phyloP scores from a whole-genome alignment of 2,888 invertebrate genomes.

The Eupithecia vulgata region DNA sequence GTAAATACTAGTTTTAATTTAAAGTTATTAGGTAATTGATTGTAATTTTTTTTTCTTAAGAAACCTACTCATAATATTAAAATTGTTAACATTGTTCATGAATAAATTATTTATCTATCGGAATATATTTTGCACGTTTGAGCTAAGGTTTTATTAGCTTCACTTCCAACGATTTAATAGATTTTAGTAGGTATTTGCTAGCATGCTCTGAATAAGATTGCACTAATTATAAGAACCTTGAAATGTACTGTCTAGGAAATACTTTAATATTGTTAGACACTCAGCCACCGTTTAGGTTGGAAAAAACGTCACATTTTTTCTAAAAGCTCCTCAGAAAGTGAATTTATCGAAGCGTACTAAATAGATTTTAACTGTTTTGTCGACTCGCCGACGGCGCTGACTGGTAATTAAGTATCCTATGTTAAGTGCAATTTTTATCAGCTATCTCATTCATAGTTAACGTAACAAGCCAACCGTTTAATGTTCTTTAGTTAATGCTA shows the following conservation, averaged over 20 bases:
- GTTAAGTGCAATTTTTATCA: neutral
- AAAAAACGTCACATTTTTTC: too few relatives aligned
- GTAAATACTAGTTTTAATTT: too few relatives aligned
- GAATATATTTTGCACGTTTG: neutral
- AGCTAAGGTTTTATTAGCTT: neutral
- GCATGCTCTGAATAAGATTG: neutral
- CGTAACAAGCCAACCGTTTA: conserved; percentile 42
- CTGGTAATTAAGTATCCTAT: too few relatives aligned
- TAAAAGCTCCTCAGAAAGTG: neutral
- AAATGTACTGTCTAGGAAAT: neutral
- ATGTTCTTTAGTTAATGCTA: conserved; percentile 55
- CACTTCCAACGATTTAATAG: neutral
- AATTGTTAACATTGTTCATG: too few relatives aligned
- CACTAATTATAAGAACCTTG: neutral
- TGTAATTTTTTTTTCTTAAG: too few relatives aligned
- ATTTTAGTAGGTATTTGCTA: neutral
- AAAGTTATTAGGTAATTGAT: too few relatives aligned
- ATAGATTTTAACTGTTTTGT: neutral
- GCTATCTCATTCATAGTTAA: neutral
- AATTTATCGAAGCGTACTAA: neutral
- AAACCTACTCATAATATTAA: too few relatives aligned
- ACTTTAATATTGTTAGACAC: neutral
- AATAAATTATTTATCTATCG: too few relatives aligned
- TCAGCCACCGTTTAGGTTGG: too few relatives aligned
- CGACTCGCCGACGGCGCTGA: too few relatives aligned